phyloP scores from a whole-genome alignment of 2,113 vertebrate genomes.

The Acanthochromis polyacanthus region DNA sequence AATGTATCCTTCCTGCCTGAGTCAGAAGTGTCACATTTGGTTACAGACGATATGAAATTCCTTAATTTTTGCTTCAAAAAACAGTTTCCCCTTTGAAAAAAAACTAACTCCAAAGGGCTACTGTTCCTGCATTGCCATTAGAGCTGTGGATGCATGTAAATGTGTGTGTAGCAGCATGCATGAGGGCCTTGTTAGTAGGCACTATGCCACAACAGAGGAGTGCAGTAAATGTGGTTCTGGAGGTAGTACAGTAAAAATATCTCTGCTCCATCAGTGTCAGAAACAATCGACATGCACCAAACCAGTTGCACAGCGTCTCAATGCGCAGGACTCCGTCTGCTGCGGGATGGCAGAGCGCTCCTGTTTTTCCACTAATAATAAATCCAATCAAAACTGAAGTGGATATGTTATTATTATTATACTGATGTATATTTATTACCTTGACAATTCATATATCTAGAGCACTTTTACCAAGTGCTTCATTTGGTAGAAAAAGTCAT shows the following conservation, averaged over 20 bases:
- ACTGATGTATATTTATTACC: too few species aligned
- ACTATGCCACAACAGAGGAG: conserved; percentile 46
- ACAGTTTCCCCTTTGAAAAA: conserved; percentile 17
- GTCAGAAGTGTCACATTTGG: conserved; percentile 64
- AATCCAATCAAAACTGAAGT: not conserved
- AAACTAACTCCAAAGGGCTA: conserved; percentile 40
- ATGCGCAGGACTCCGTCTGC: not conserved
- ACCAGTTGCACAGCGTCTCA: conserved; percentile 60
- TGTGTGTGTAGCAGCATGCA: conserved; percentile 22
- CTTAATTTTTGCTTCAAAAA: conserved; percentile 43
- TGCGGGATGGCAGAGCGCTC: conserved; percentile 19
- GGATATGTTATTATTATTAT: not conserved
- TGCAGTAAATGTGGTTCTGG: conserved; percentile 68
- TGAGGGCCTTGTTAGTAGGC: conserved; percentile 28
- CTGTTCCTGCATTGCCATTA: conserved; percentile 52
- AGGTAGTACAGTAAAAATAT: conserved; percentile 73
- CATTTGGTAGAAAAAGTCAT: too few species aligned
- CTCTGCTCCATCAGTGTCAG: conserved; percentile 74
- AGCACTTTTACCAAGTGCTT: not conserved
- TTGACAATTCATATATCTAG: too few species aligned
- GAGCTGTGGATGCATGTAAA: conserved; percentile 26
- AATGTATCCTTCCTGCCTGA: conserved; percentile 65
- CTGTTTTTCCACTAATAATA: not conserved
- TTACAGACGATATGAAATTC: conserved; percentile 51
- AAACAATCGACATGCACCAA: conserved; percentile 67